phyloP scores from a whole-genome alignment of 1,140 invertebrate genomes.

The Scylla paramamosain region DNA sequence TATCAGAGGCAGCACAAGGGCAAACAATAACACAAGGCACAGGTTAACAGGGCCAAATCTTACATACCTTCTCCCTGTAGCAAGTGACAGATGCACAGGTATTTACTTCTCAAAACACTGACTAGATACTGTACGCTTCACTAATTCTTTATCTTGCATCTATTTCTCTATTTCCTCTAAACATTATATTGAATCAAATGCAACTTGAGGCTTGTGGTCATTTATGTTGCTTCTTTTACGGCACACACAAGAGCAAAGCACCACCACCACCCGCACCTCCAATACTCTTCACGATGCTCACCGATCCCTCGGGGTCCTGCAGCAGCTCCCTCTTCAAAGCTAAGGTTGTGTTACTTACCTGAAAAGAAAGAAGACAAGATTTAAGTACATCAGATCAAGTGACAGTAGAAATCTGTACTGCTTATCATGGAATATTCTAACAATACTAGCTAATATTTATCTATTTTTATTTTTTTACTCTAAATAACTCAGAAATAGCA shows the following conservation, averaged over 20 bases:
- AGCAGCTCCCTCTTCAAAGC: not conserved
- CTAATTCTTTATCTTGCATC: not conserved
- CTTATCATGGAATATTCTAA: no score
- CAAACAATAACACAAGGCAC: not conserved
- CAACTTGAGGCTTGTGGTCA: not conserved
- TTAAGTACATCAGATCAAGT: no score
- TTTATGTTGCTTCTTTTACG: not conserved
- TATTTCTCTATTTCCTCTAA: not conserved
- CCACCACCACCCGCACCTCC: not conserved
- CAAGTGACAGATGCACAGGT: not conserved
- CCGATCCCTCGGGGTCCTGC: not conserved
- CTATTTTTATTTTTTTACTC: no score
- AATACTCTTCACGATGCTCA: not conserved
- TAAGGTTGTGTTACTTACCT: not conserved
- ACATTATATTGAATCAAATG: not conserved
- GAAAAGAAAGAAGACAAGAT: not conserved
- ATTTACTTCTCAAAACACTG: slow-evolving; percentile 22
- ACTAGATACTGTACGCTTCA: not conserved
- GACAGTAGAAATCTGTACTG: no score
- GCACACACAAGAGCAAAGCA: not conserved
- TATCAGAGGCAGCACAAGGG: not conserved
- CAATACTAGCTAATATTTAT: no score
- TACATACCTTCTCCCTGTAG: not conserved
- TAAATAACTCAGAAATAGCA: no score
- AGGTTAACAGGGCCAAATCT: not conserved